Base-by-base conservation (phyloP, 2,797 vertebrate species). In the Notolepis coatsorum region DNA sequence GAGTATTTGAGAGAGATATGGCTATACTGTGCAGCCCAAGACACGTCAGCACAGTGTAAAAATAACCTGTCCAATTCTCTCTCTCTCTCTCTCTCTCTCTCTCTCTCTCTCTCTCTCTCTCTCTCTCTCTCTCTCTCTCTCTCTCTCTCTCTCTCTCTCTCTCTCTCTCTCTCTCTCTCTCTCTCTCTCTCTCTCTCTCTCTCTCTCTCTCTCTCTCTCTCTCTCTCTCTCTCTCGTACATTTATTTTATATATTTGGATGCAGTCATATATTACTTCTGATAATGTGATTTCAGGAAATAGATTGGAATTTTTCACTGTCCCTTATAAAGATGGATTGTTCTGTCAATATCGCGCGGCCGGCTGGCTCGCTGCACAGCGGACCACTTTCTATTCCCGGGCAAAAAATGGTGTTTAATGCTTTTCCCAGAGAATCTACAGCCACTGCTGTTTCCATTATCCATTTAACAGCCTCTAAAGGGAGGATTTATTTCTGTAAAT, bases 311-410 rank as follows among this genome's bases (percentile, higher is more conserved):
- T 95, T 94, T 94, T 96, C 92, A 92, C 92, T 92, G 93, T 96
- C 93, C 91, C 93, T 95, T 97, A 97, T 95, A 94, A 97, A 97
- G 96, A 99, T 87, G 90, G 93, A 98, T 96, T 91, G 92, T 93
- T 95, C 93, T 93, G 95, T 95, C 96, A 94, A 96, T 96, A 96
- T 91, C 87, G 92, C 88, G 90, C 91, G 93, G 94, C 94, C 93
- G 90, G 90, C 87, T 92, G 91, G 92, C 91, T 91, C 88, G 82
- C 91, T 88, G 85, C 71, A 84, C 88, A 87, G 88, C 90, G 69
- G 91, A 93, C 91, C 91, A 93, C 94, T 96, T 94, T 92, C 92
- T 92, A 93, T 93, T 94, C 89, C 89, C 81, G 75, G 77, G 76
- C 90, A 95, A 77, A 86, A 93, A 94, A 94, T 90, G 86, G 89